phyloP scores from a whole-genome alignment of 2,888 invertebrate genomes.

The Adineta ricciae region DNA sequence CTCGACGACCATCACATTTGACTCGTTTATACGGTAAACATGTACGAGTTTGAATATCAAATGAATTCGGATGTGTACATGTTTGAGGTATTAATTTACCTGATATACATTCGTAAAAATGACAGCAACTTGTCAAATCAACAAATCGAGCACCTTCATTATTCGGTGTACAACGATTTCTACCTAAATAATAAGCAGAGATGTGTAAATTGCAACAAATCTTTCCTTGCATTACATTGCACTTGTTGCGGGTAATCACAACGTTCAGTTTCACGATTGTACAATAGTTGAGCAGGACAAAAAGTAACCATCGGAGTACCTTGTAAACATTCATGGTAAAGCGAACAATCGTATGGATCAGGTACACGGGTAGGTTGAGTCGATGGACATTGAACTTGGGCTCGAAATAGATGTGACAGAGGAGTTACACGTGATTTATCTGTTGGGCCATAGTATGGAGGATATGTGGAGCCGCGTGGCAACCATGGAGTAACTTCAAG shows the following conservation, averaged over 20 bases:
- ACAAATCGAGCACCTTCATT: slow-evolving; percentile 31
- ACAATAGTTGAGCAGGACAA: slow-evolving; percentile 30
- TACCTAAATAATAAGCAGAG: not conserved
- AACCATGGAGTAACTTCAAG: not conserved
- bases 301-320: slow-evolving; percentile 26
- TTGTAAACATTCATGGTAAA: slow-evolving; percentile 28
- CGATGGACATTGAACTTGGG: slow-evolving; percentile 17
- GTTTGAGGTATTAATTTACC: slow-evolving; percentile 28
- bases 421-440: not conserved
- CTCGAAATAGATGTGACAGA: not conserved
- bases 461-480: not conserved
- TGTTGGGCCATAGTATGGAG: not conserved
- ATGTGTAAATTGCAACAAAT: not conserved
- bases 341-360: slow-evolving; percentile 33
- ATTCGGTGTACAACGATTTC: slow-evolving; percentile 24
- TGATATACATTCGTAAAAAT: slow-evolving; percentile 31
- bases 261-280: slow-evolving; percentile 21
- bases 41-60: slow-evolving; percentile 26
- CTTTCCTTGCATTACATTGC: not conserved
- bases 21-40: slow-evolving; percentile 32
- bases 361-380: not conserved
- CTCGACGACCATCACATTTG: slow-evolving; percentile 29
- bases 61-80: slow-evolving; percentile 28
- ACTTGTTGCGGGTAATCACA: slow-evolving; percentile 31
- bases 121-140: slow-evolving; percentile 32